These are phyloP conservation scores for Dolomedes plantarius DNA, from an alignment of 2,888 invertebrate species.

Conservation along the genomic window DNA sequence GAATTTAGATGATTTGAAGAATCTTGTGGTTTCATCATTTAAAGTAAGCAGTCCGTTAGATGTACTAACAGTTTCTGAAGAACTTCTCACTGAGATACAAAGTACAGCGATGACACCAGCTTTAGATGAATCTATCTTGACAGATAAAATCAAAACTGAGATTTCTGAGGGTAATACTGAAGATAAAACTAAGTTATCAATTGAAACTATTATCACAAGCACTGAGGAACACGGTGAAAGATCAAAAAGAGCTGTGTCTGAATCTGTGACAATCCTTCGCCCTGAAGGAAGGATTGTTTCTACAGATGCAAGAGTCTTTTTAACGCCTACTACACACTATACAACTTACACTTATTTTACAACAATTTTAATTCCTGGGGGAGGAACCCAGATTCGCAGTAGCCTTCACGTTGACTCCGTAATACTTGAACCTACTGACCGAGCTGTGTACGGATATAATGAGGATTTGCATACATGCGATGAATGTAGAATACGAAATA, in stretches of 20 bases:
- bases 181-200: neutral
- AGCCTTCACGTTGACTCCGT: constrained; percentile 55
- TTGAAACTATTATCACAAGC: neutral
- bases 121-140: neutral
- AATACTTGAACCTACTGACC: constrained; percentile 27
- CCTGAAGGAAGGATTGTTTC: constrained; percentile 60
- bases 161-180: neutral
- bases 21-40: constrained; percentile 6
- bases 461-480: constrained; percentile 20
- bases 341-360: constrained; percentile 95
- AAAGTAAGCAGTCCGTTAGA: neutral
- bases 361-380: constrained; percentile 89
- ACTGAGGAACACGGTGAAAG: neutral
- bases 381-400: constrained; percentile 81
- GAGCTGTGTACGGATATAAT: constrained; percentile 20
- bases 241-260: constrained; percentile 25
- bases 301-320: constrained; percentile 75
- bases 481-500: constrained; percentile 11
- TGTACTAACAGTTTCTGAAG: neutral
- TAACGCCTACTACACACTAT: constrained; percentile 87
- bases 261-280: constrained; percentile 42
- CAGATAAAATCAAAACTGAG: neutral
- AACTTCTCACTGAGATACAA: neutral
- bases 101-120: neutral
- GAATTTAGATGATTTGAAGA: constrained; percentile 45